Conservation (phyloP, 1,140 invertebrate species). For the Saccostrea glomerata region DNA sequence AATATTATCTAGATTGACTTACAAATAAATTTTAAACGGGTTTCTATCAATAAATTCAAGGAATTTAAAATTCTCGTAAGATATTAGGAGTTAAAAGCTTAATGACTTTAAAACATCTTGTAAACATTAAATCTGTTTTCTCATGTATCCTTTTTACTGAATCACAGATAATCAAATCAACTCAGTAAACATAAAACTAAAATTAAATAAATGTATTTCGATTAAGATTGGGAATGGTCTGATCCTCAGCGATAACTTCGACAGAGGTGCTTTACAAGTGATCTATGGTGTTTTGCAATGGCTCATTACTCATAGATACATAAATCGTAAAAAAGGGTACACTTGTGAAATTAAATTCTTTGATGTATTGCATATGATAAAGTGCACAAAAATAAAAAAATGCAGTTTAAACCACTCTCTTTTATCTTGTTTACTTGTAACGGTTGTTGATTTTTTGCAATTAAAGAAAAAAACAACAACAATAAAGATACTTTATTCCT, state of each 20-base stretch:
- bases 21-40: too few relatives aligned
- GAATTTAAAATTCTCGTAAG: not conserved
- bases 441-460: not conserved
- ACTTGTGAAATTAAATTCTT: not conserved
- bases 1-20: too few relatives aligned
- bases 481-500: too few relatives aligned
- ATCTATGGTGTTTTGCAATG: not conserved
- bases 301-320: not conserved
- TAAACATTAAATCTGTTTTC: not conserved
- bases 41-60: too few relatives aligned
- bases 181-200: not conserved
- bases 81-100: not conserved
- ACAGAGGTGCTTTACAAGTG: not conserved
- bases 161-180: not conserved
- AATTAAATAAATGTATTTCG: not conserved
- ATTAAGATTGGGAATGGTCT: not conserved
- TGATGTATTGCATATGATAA: not conserved
- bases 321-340: not conserved
- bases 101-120: not conserved
- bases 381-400: not conserved
- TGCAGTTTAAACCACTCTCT: not conserved
- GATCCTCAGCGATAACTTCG: not conserved
- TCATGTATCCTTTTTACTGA: conserved; percentile 3
- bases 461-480: too few relatives aligned
- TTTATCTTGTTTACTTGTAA: not conserved